Evolutionary conservation across 2,113 vertebrate species (phyloP).

Genomic region (Tyrannus savana): DNA sequence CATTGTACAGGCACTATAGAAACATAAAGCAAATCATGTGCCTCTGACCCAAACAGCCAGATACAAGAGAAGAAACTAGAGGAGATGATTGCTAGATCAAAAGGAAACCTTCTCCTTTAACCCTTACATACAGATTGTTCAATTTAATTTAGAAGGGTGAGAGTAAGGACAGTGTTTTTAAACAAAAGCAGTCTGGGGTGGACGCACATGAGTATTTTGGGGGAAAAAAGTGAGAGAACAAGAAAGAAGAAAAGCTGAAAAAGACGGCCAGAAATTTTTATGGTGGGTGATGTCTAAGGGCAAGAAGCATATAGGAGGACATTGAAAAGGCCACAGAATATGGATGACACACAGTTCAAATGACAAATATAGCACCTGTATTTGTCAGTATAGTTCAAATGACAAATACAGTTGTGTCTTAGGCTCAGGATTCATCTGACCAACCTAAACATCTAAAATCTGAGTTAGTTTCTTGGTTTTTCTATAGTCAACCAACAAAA

Average conservation of each 20-base stretch:
- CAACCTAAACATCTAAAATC: neutral
- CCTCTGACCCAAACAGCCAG: slow-evolving; percentile 27
- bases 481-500: neutral
- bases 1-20: neutral
- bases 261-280: neutral
- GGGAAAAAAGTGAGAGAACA: neutral
- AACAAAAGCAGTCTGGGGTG: neutral
- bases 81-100: neutral
- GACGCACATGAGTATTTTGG: neutral
- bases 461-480: neutral
- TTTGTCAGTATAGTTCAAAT: neutral
- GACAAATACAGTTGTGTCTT: neutral
- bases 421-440: neutral
- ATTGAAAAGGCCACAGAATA: neutral
- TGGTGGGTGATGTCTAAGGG: neutral
- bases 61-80: slow-evolving; percentile 23
- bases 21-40: slow-evolving; percentile 23
- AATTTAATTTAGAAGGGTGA: neutral
- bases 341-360: neutral
- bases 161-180: neutral
- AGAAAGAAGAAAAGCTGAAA: neutral
- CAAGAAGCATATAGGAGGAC: neutral
- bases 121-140: neutral
- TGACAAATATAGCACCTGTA: neutral
- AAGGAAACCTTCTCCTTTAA: slow-evolving; percentile 37